phyloP scores from a whole-genome alignment of 2,888 invertebrate genomes.

The Pheosia tremula region DNA sequence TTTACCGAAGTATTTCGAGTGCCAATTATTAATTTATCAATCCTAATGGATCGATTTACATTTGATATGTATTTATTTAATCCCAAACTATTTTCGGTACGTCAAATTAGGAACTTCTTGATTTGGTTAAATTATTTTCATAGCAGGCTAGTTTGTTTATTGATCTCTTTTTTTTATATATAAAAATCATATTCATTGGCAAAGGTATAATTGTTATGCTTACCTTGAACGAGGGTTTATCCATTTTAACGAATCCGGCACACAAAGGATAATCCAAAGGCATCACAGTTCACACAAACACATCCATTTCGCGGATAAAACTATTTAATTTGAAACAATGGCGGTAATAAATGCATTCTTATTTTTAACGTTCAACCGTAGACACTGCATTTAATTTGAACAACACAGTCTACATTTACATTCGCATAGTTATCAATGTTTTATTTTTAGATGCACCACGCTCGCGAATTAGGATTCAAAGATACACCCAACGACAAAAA shows the following conservation, averaged over 20 bases:
- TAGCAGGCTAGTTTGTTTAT: constrained; percentile 11
- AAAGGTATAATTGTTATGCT: constrained; percentile 24
- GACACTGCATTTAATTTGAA: constrained; percentile 67
- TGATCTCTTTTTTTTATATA: constrained; percentile 11
- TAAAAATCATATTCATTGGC: constrained; percentile 5
- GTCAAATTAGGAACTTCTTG: background rate
- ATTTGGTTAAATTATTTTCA: constrained; percentile 10
- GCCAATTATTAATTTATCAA: constrained; percentile 25
- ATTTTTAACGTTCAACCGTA: constrained; percentile 57
- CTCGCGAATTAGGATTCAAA: constrained; percentile 18
- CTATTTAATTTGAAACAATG: constrained; percentile 50
- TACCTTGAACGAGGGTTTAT: constrained; percentile 78
- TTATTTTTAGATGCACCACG: constrained; percentile 56
- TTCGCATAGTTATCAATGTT: constrained; percentile 54
- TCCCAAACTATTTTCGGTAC: constrained; percentile 6
- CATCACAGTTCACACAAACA: constrained; percentile 51
- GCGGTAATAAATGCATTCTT: constrained; percentile 55
- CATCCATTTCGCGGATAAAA: constrained; percentile 42
- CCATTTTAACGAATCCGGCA: constrained; percentile 68
- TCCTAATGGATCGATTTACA: constrained; percentile 12
- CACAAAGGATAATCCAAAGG: constrained; percentile 53
- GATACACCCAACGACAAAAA: constrained; percentile 8
- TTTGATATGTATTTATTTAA: constrained; percentile 4
- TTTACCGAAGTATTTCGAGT: constrained; percentile 35
- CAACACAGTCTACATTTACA: constrained; percentile 34